Evolutionary conservation across 2,888 invertebrate species (phyloP).

Genomic region (Panopea generosa): DNA sequence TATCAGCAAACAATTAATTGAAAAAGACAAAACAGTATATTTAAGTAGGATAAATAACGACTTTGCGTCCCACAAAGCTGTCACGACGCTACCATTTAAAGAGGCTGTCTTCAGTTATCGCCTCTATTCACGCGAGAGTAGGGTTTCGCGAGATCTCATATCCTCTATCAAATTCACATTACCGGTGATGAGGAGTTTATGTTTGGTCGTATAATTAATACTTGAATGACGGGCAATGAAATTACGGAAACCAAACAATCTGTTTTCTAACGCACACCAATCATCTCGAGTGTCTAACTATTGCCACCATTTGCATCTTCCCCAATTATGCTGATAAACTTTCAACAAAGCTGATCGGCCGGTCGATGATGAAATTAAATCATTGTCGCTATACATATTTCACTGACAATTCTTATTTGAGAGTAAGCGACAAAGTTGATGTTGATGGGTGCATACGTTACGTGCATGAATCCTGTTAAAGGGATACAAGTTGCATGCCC

Average conservation of each 20-base stretch:
- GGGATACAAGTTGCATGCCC: too few relatives aligned
- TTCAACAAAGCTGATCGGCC: too few relatives aligned
- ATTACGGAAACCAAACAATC: conserved; percentile 36
- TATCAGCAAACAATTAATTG: conserved; percentile 42
- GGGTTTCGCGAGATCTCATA: conserved; percentile 45
- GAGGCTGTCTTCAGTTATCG: conserved; percentile 25
- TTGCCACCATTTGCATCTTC: too few relatives aligned
- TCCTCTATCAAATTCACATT: conserved; percentile 59
- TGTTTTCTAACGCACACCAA: neutral
- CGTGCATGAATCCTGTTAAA: too few relatives aligned
- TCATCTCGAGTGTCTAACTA: neutral
- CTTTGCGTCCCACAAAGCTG: conserved; percentile 12
- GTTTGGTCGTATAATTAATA: conserved; percentile 47
- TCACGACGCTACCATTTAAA: neutral
- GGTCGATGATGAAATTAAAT: too few relatives aligned
- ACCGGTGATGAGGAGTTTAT: conserved; percentile 45
- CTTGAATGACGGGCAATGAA: conserved; percentile 34
- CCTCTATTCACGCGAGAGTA: conserved; percentile 52
- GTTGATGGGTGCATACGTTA: too few relatives aligned
- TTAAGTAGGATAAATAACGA: conserved; percentile 33
- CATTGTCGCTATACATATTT: too few relatives aligned
- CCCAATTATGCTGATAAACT: too few relatives aligned
- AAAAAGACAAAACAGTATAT: conserved; percentile 39
- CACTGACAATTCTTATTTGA: neutral
- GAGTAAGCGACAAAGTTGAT: neutral